A percentile compares a stretch with the other conserved stretches of the same genome.
Conservation (phyloP, 2,888 invertebrate species). For the Cosmopolites sordidus region DNA sequence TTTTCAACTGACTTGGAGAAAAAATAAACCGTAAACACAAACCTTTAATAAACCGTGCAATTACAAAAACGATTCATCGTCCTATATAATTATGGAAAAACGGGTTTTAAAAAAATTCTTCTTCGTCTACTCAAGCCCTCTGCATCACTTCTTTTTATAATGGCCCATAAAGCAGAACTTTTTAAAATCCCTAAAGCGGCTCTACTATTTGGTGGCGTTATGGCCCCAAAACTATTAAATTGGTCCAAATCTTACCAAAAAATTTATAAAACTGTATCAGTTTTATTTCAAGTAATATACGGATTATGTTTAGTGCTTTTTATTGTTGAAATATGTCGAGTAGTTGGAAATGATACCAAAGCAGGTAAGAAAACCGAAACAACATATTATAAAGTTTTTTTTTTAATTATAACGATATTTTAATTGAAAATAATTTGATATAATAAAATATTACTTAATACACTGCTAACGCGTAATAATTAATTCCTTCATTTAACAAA, state of each 20-base stretch:
- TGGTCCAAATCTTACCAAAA: slow-evolving; percentile 2
- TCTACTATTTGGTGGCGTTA: slow-evolving; percentile 1
- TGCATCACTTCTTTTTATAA: neutral
- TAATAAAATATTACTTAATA: no score
- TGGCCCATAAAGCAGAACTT: neutral
- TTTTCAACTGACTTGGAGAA: neutral
- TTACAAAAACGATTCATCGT: no score
- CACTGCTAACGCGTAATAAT: no score
- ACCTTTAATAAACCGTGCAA: slow-evolving; percentile 4
- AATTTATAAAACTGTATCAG: neutral
- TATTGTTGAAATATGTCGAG: neutral
- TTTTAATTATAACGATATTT: no score
- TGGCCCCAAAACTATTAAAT: neutral
- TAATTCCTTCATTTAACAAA: no score
- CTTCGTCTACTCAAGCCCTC: no score
- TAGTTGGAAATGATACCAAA: neutral
- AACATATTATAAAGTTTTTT: no score
- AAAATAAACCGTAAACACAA: slow-evolving; percentile 1
- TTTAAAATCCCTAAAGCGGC: slow-evolving; percentile 6
- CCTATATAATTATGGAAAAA: no score
- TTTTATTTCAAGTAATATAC: neutral
- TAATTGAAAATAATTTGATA: no score
- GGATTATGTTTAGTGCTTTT: slow-evolving; percentile 4
- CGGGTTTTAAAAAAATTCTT: no score
- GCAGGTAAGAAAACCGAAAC: slow-evolving; percentile 9